phyloP scores from a whole-genome alignment of 1,140 invertebrate genomes.

The Dermatophagoides farinae region DNA sequence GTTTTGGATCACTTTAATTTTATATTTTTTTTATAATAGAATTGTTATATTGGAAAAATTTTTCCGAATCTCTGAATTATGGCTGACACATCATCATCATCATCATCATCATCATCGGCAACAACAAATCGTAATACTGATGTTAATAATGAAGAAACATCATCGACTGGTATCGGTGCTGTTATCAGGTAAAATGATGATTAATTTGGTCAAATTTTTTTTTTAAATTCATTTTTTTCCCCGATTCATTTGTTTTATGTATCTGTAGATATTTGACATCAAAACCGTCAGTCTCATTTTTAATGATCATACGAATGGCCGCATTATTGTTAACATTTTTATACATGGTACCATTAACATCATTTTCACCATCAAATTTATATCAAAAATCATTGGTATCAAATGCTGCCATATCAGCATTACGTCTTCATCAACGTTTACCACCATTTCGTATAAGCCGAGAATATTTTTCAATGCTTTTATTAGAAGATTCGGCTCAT shows the following conservation, averaged over 20 bases:
- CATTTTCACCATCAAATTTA: neutral
- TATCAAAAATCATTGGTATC: constrained; percentile 77
- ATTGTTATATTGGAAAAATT: too few species aligned
- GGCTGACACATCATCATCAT: too few species aligned
- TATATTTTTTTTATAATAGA: too few species aligned
- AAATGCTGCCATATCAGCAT: constrained; percentile 74
- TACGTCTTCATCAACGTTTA: constrained; percentile 76
- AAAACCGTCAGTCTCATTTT: constrained; percentile 60
- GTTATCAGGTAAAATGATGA: neutral
- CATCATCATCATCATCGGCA: too few species aligned
- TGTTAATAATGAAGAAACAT: neutral
- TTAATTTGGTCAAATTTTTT: neutral
- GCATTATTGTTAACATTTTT: constrained; percentile 57
- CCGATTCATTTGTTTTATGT: neutral
- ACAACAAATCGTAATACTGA: too few species aligned
- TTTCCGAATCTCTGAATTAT: too few species aligned
- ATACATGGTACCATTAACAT: constrained; percentile 55
- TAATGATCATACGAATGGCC: constrained; percentile 59
- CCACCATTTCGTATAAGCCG: constrained; percentile 43
- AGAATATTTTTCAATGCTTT: constrained; percentile 52
- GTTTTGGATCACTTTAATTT: too few species aligned
- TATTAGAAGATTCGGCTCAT: constrained; percentile 84
- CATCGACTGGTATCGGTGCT: neutral
- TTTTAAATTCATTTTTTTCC: neutral
- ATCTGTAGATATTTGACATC: constrained; percentile 37